Base-by-base conservation (phyloP, 2,888 invertebrate genomes). In the Rhyacophila evoluta region DNA sequence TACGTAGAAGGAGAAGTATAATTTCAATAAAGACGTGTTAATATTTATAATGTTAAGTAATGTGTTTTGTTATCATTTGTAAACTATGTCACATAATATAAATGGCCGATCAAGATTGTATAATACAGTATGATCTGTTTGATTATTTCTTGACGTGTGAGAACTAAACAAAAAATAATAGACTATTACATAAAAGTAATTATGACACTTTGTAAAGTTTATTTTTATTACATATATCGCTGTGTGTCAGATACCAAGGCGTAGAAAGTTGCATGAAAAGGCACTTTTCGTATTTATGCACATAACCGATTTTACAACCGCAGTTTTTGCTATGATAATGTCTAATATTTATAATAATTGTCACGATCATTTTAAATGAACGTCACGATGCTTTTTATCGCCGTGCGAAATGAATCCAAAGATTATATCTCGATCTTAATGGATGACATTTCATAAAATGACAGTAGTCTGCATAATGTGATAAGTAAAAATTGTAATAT, bases 221-320 rank as follows among this genome's bases (percentile, higher is more conserved):
- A 10, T 19, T 10, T 25, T 55, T 55, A 12, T 19, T 25, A 55
- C 55, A 25, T 4, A 19, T 55, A 55, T 55, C 19, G 12, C 12
- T 55, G 55, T 19, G 55, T 55, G 39, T 39, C 12, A 19, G 19
- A 19, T 55, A 55, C 19, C 55, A 55, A 8, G 19, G 55, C 55
- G 55, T 55, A 55, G 55, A 55, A 55, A 55, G 55, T 55, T 55
- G 55, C 55, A 55, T 55, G 55, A 55, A 55, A 55, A 55, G 19
- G 55, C 55, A 25, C 55, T 55, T 55, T 55, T 55, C 55, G 55
- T 55, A 55, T 55, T 55, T 55, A 55, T 55, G 15, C 55, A 55
- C 55, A 55, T 55, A 55, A 55, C 55, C 55, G 55, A 55, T 55
- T 12, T 55, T 55, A 55, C 55, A 55, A 55, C 55, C 55, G 55